Percentiles rank a stretch among this genome's conserved stretches.
These are phyloP conservation scores for Venusia cambrica DNA, from an alignment of 2,888 invertebrate species.

Conservation along the genomic window DNA sequence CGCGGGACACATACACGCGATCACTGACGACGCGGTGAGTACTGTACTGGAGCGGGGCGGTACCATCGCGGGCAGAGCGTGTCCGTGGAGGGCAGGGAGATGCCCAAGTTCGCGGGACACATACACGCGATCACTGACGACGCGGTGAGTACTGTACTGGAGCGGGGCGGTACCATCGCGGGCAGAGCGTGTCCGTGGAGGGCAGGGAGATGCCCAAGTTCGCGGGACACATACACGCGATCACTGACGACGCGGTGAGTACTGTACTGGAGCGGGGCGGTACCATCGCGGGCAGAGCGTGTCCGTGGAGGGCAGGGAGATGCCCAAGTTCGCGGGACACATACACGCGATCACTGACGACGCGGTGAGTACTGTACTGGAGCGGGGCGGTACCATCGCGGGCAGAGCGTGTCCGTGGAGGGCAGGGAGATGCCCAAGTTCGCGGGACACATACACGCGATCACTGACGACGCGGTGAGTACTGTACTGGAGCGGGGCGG, in stretches of 20 bases:
- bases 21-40: slow-evolving; percentile 92
- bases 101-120: slow-evolving; percentile 91
- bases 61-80: slow-evolving; percentile 97
- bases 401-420: too few species aligned
- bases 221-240: slow-evolving; percentile 94
- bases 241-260: slow-evolving; percentile 92
- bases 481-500: too few species aligned
- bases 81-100: slow-evolving; percentile 93
- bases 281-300: slow-evolving; percentile 97
- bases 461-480: too few species aligned
- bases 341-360: slow-evolving; percentile 96
- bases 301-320: slow-evolving; percentile 93
- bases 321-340: slow-evolving; percentile 91
- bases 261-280: too few species aligned
- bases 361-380: slow-evolving; percentile 87
- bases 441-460: too few species aligned
- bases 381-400: too few species aligned
- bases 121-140: slow-evolving; percentile 96
- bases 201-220: slow-evolving; percentile 92
- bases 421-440: too few species aligned
- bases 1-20: slow-evolving; percentile 94
- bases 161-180: slow-evolving; percentile 97
- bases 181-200: slow-evolving; percentile 95
- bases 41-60: too few species aligned
- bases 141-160: slow-evolving; percentile 87